Percentiles rank a stretch among this genome's conserved stretches.
Conservation (phyloP, 2,113 vertebrate species). For the Hemibagrus wyckioides region DNA sequence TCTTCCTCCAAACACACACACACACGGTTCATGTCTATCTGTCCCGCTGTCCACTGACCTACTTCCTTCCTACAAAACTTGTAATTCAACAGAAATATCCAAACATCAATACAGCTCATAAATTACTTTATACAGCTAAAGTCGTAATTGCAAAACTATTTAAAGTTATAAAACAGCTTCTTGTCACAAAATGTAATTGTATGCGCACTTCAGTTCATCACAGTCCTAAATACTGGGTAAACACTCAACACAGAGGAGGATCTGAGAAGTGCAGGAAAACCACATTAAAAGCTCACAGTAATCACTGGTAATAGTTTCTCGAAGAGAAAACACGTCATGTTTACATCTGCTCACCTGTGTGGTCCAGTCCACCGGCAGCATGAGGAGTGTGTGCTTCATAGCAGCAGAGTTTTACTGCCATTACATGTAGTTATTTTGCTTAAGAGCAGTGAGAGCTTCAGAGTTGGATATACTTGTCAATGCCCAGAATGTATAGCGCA, state of each 20-base stretch:
- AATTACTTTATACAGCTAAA: not conserved
- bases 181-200: not conserved
- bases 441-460: not conserved
- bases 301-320: slow-evolving; percentile 29
- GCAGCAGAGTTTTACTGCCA: not conserved
- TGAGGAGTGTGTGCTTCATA: not conserved
- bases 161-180: not conserved
- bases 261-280: slow-evolving; percentile 25
- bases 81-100: slow-evolving; percentile 1
- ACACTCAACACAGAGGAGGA: not conserved
- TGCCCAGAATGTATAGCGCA: not conserved
- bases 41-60: slow-evolving; percentile 9
- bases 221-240: slow-evolving; percentile 3
- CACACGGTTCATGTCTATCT: slow-evolving; percentile 14
- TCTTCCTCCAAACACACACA: slow-evolving; percentile 13
- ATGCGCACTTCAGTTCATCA: not conserved
- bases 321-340: slow-evolving; percentile 33
- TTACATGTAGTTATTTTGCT: not conserved
- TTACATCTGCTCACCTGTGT: slow-evolving; percentile 48
- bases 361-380: not conserved
- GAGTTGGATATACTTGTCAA: not conserved
- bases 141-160: not conserved
- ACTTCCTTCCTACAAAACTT: not conserved
- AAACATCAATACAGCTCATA: not conserved
- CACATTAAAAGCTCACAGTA: slow-evolving; percentile 40